Evolutionary conservation across 2,888 invertebrate genomes (phyloP).

Genomic region (Pristionchus mayeri): DNA sequence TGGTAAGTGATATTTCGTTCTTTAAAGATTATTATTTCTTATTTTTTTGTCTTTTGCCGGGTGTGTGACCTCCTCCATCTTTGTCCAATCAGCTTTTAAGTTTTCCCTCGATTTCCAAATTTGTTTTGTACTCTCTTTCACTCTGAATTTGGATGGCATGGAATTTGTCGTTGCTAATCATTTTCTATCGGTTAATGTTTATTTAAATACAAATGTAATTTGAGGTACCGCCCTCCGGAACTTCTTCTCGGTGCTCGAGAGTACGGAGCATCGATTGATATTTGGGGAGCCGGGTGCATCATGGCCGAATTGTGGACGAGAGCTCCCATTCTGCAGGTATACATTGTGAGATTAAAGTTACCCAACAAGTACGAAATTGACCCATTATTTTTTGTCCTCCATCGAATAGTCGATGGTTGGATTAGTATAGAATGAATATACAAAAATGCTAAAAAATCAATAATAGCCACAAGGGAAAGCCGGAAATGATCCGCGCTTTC

Average conservation of each 20-base stretch:
- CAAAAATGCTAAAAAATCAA: no score
- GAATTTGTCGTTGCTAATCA: no score
- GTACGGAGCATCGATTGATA: slow-evolving; percentile 96
- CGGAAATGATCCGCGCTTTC: no score
- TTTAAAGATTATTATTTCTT: neutral
- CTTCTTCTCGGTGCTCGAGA: slow-evolving; percentile 81
- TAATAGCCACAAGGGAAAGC: no score
- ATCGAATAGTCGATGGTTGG: no score
- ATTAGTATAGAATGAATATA: no score
- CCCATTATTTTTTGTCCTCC: no score
- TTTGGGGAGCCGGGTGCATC: slow-evolving; percentile 94
- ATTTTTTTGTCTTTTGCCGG: neutral
- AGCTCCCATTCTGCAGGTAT: slow-evolving; percentile 80
- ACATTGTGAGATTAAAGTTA: neutral
- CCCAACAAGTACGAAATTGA: no score
- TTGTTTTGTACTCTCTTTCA: neutral
- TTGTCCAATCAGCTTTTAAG: no score
- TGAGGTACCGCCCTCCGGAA: slow-evolving; percentile 81
- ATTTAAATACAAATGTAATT: neutral
- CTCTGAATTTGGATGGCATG: neutral
- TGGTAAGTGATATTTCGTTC: slow-evolving; percentile 82
- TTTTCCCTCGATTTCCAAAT: no score
- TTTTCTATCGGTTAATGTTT: neutral
- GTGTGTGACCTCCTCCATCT: no score
- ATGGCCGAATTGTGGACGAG: slow-evolving; percentile 99